Conservation (phyloP, 2,888 invertebrate genomes). For the Dorcus parallelipipedus region DNA sequence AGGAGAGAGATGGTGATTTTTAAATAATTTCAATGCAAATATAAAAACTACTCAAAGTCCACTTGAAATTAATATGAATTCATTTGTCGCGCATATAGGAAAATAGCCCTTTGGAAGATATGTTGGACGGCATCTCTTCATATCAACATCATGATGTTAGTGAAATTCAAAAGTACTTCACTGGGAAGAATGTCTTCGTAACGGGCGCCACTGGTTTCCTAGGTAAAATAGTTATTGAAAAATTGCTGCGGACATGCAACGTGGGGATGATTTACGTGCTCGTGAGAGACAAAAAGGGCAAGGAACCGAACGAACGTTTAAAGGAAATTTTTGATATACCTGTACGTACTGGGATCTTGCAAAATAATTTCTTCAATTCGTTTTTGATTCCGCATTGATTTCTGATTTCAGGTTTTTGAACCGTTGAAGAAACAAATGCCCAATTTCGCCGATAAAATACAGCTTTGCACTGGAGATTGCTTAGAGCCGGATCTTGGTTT, state of each 20-base stretch:
- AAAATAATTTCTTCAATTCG: not conserved
- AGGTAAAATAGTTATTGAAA: conserved; percentile 39
- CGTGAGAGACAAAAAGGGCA: conserved; percentile 39
- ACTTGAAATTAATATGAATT: no score
- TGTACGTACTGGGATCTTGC: conserved; percentile 29
- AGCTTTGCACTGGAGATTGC: conserved; percentile 33
- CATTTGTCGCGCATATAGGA: no score
- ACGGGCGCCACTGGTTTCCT: not conserved
- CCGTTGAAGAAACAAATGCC: conserved; percentile 7
- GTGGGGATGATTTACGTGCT: conserved; percentile 37
- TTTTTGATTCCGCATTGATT: not conserved
- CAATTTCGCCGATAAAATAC: conserved; percentile 24
- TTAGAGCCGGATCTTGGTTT: conserved; percentile 13
- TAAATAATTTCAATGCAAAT: no score
- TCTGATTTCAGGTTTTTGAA: conserved; percentile 13
- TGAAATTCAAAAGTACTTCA: not conserved
- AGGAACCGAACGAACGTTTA: conserved; percentile 33
- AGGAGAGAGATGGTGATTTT: no score
- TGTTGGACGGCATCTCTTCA: not conserved
- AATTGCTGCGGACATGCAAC: conserved; percentile 37
- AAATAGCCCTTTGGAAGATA: not conserved
- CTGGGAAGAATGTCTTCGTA: not conserved
- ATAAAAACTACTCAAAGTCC: no score
- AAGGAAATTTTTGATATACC: conserved; percentile 51
- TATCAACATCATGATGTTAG: not conserved